Base-by-base conservation (phyloP, 2,797 vertebrate genomes). In the Halcyon chelicuti region DNA sequence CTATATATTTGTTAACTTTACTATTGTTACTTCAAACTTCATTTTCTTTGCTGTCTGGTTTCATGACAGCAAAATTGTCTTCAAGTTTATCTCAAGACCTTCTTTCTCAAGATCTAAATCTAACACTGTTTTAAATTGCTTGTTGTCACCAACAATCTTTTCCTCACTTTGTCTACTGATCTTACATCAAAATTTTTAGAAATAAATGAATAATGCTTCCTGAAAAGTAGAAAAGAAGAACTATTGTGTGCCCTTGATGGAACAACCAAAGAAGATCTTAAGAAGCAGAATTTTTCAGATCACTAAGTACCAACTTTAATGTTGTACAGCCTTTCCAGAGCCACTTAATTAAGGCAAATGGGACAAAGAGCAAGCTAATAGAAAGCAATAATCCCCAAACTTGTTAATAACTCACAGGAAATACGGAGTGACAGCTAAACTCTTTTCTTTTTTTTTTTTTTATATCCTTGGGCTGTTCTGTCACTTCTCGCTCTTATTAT, bases 401-500 rank as follows among this genome's bases (percentile, higher is more conserved):
- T 93, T 66, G 31, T 73, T 96, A 95, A 76, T 88, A 90, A 83
- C 74, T 92, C 60, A 54, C 35, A 91, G 80, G 66, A 95, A 87
- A 90, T 78, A 71, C 2, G 93, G 91, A 96, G 25, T 94, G 93
- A 86, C 91, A 88, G 47, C 31, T 88, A 90, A 94, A 90, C 31
- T 68, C 16, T 29, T 81, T 47, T 37, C 83, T 33, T 65, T 80
- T 65, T 66, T n/a, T 42, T 62, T 78, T 71, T 51, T 18, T 63
- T 18, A 42, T 18, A 42, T 88, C 47, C 23, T 57, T 96, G 20
- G 62, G 33, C 74, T 88, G 44, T 93, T 93, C 95, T 97, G 94
- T 94, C 90, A 94, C 40, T 95, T 92, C 66, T 88, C 33, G 87
- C 47, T 76, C 72, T 91, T 91, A 92, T 94, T 95, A 94, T 62